Base-by-base conservation (phyloP, 1,140 invertebrate species). In the Pararge aegeria region DNA sequence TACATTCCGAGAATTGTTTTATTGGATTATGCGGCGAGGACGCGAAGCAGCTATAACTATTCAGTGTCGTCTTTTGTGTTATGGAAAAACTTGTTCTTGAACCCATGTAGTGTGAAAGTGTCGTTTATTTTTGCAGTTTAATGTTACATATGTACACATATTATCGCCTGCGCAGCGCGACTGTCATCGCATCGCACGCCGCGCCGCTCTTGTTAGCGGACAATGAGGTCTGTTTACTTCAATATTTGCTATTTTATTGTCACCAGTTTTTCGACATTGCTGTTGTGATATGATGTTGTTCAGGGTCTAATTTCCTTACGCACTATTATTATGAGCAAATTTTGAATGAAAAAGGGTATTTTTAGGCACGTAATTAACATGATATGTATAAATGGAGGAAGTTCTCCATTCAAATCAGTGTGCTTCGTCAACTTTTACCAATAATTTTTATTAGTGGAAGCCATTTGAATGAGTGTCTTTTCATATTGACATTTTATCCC, bases 81-180 rank as follows among this genome's bases (percentile, higher is more conserved):
- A 89, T 89, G 87, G 87, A 89, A 89, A 89, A 89, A 89, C 87
- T 89, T 89, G 87, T 89, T 89, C 81, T 88, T 88, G 85, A 88
- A 87, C 75, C 87, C 83, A 86, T 89, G 87, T 89, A 89, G 87
- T 89, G 87, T 89, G 87, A 89, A 89, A 86, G 82, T 85, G 66
- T 88, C 74, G 77, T 89, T 89, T 89, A 89, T 89, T 89, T 89
- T 79, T 87, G 85, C 85, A 81, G 85, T 83, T 88, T 87, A 89
- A 88, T 84, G 80, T 87, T 88, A 88, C 87, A 88, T 89, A 89
- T 87, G 87, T 87, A 89, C 84, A 89, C 84, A 87, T 87, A 89
- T 88, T 89, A 87, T 84, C 80, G 78, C 73, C 64, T 77, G 68
- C 58, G 71, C 73, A 53, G 63, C 49, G 68, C 71, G 78, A 75